A percentile compares a stretch with the other conserved stretches of the same genome.
Evolutionary conservation across 2,797 vertebrate species (phyloP).

Genomic region (Pangasius djambal): DNA sequence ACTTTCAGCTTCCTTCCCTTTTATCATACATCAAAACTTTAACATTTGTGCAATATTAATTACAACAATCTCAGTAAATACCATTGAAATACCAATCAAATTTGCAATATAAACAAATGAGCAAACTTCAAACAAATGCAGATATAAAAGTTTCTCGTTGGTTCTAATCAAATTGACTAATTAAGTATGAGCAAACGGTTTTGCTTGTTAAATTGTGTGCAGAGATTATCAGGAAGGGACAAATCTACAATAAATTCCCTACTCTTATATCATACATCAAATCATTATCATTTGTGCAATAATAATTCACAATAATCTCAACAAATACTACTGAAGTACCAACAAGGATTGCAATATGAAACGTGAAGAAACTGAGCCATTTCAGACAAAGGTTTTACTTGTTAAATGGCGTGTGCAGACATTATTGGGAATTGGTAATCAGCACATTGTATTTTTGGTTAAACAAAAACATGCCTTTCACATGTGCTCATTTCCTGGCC

Average conservation of each 20-base stretch:
- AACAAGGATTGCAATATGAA: neutral
- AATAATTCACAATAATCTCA: neutral
- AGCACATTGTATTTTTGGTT: neutral
- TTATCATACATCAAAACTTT: constrained; percentile 3
- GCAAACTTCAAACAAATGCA: neutral
- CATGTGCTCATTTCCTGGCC: neutral
- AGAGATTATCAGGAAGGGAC: neutral
- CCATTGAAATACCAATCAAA: neutral
- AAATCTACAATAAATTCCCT: neutral
- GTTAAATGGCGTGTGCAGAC: neutral
- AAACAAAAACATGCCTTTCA: neutral
- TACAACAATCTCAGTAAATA: constrained; percentile 8
- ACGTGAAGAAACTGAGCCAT: neutral
- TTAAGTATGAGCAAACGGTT: neutral
- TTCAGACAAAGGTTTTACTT: neutral
- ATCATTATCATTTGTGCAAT: neutral
- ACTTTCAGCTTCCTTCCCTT: constrained; percentile 18
- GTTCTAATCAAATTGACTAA: neutral
- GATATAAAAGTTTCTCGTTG: neutral
- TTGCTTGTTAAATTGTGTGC: neutral
- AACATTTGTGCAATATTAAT: constrained; percentile 7
- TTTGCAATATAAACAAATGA: neutral
- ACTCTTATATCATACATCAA: neutral
- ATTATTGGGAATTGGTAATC: neutral
- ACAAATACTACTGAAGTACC: neutral